Evolutionary conservation across 2,888 invertebrate genomes (phyloP), one percentile per base, ranked within the genome.

Genomic region (Diaphora mendica): DNA sequence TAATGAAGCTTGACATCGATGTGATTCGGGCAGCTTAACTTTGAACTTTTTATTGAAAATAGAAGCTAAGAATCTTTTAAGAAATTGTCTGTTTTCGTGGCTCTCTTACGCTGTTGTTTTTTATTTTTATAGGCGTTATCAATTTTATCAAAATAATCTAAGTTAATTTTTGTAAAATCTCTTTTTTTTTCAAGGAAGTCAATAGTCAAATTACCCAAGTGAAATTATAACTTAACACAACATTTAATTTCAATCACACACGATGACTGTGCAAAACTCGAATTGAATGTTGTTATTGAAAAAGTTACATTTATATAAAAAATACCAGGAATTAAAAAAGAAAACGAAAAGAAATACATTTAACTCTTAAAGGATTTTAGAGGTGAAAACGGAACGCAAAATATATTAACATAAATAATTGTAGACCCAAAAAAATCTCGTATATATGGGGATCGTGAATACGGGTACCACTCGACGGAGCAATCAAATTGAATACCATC

Each of bases 1-100:
- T 80, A 84, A 82, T 81, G 75, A 68, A 71, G 75, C 66, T 82
- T 75, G 79, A 81, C 80, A 76, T 73, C 70, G 42, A 70, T 39
- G 55, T 66, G 67, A 68, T 64, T 33, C 64, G 76, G 74, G 42
- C 23, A n/a, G 23, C 23, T 70, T 44, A 9, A 55, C n/a, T 59
- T 68, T 39, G 35, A 69, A 59, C 35, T 69, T 69, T 68, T n/a
- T 59, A 59, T 55, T 26, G 35, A 55, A 55, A 55, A 55, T 39
- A 15, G 35, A 68, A 68, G 13, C 0, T 15, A 59, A 13, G 15
- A 30, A 59, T 26, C 26, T 30, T 59, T 13, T 26, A 30, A 13
- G 59, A 59, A 59, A 26, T 15, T 26, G 26, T 55, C 4, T 26
- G 7, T 26, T 59, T 59, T 26, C 55, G 26, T 26, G 13, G 13